Evolutionary conservation across 1,140 invertebrate species (phyloP).

Genomic region (Andricus grossulariae): DNA sequence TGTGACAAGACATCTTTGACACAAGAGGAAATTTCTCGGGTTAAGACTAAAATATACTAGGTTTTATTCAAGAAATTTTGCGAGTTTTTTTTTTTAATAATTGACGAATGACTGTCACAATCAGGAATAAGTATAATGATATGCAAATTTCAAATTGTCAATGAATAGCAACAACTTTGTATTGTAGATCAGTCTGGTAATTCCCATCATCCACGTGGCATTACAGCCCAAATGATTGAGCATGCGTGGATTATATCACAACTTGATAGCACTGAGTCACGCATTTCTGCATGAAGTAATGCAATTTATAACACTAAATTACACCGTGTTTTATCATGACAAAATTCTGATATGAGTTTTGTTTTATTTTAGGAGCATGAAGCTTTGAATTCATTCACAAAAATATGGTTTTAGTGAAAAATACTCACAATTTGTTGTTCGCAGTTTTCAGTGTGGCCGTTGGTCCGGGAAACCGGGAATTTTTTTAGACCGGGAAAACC

Average conservation of each 20-base stretch:
- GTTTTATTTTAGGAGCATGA: not conserved
- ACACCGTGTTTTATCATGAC: not conserved
- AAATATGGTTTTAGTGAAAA: not conserved
- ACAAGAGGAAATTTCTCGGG: too few relatives aligned
- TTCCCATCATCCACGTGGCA: not conserved
- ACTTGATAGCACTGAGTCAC: not conserved
- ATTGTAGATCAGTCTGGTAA: not conserved
- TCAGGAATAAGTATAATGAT: too few relatives aligned
- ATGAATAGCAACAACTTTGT: not conserved
- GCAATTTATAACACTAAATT: slow-evolving; percentile 6
- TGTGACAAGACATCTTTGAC: too few relatives aligned
- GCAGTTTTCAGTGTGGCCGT: too few relatives aligned
- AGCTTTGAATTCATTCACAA: not conserved
- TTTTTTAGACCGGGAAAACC: too few relatives aligned
- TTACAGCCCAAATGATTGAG: not conserved
- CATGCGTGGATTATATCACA: slow-evolving; percentile 24
- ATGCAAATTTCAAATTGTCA: too few relatives aligned
- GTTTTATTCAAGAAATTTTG: too few relatives aligned
- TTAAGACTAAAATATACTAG: too few relatives aligned
- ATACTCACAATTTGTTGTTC: not conserved
- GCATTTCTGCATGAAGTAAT: slow-evolving; percentile 8
- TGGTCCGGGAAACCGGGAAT: too few relatives aligned
- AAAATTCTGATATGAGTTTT: not conserved
- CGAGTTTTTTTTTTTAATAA: too few relatives aligned
- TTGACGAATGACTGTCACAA: too few relatives aligned